These are phyloP conservation scores for Callipepla californica DNA, from an alignment of 2,113 vertebrate genomes.

Conservation along the genomic window DNA sequence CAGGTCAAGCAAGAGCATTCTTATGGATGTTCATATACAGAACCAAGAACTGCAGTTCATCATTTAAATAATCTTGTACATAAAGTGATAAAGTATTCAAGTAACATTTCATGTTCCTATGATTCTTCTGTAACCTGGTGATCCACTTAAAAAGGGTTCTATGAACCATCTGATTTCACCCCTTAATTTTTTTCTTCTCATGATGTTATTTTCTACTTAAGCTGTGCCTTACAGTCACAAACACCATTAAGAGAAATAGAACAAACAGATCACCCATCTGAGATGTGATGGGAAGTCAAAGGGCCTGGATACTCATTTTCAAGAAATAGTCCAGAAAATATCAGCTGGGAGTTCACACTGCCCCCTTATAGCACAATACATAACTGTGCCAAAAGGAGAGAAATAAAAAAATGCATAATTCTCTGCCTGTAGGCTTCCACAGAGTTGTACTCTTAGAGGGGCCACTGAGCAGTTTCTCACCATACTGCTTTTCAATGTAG, in stretches of 20 bases:
- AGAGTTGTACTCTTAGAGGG: accelerated
- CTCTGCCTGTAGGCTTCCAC: not conserved
- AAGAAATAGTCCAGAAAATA: not conserved
- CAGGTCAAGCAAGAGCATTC: not conserved
- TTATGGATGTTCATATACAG: not conserved
- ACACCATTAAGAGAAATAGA: not conserved
- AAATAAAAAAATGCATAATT: not conserved
- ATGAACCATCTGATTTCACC: not conserved
- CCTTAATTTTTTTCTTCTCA: not conserved
- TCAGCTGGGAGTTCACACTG: not conserved
- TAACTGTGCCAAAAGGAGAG: not conserved
- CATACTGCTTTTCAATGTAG: accelerated
- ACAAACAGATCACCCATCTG: not conserved
- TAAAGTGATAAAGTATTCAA: not conserved
- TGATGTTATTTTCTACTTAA: not conserved
- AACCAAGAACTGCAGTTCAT: not conserved
- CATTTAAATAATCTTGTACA: not conserved
- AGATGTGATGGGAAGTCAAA: not conserved
- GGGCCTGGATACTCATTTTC: not conserved
- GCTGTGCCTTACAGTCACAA: not conserved
- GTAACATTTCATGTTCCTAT: not conserved
- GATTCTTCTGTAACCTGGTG: not conserved
- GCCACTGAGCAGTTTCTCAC: not conserved
- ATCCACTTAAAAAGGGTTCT: not conserved
- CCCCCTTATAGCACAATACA: not conserved